Evolutionary conservation across 2,888 invertebrate genomes (phyloP).

Genomic region (Pachycephus smyrnensis): DNA sequence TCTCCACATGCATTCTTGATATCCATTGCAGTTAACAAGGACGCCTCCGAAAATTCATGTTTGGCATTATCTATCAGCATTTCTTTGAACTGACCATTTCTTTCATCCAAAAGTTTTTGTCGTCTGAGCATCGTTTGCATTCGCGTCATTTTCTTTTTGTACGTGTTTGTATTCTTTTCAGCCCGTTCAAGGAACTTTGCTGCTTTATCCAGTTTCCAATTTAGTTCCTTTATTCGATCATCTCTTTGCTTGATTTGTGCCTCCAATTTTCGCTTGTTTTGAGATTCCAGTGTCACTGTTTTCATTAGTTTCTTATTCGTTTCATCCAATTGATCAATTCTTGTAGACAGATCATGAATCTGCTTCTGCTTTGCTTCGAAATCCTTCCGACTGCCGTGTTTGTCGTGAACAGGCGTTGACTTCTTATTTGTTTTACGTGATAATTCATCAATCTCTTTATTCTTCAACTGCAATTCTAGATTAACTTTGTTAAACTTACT

Average conservation of each 20-base stretch:
- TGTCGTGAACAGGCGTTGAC: not conserved
- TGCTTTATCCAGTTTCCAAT: slow-evolving; percentile 60
- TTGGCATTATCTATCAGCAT: slow-evolving; percentile 39
- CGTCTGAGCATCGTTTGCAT: slow-evolving; percentile 54
- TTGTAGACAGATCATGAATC: slow-evolving; percentile 46
- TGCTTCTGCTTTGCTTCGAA: slow-evolving; percentile 33
- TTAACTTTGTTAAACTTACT: slow-evolving; percentile 37
- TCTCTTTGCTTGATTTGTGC: slow-evolving; percentile 53
- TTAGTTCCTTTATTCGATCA: slow-evolving; percentile 58
- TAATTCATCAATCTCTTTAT: slow-evolving; percentile 38
- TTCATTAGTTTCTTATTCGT: slow-evolving; percentile 54
- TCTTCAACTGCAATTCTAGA: slow-evolving; percentile 32
- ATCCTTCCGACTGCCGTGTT: not conserved
- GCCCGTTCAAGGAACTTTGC: slow-evolving; percentile 60
- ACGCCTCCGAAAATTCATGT: slow-evolving; percentile 44
- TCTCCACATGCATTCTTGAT: slow-evolving; percentile 47
- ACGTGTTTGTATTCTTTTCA: slow-evolving; percentile 57
- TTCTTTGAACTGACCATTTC: slow-evolving; percentile 43
- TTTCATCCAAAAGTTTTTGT: slow-evolving; percentile 48
- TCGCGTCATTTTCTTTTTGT: slow-evolving; percentile 54
- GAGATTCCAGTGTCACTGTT: slow-evolving; percentile 46
- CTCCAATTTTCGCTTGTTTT: slow-evolving; percentile 50
- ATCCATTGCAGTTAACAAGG: slow-evolving; percentile 43
- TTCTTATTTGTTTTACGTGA: slow-evolving; percentile 28
- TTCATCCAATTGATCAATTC: slow-evolving; percentile 50